Percentiles rank a stretch among this genome's conserved stretches.
Evolutionary conservation across 2,888 invertebrate species (phyloP).

Genomic region (Mimumesa dahlbomi): DNA sequence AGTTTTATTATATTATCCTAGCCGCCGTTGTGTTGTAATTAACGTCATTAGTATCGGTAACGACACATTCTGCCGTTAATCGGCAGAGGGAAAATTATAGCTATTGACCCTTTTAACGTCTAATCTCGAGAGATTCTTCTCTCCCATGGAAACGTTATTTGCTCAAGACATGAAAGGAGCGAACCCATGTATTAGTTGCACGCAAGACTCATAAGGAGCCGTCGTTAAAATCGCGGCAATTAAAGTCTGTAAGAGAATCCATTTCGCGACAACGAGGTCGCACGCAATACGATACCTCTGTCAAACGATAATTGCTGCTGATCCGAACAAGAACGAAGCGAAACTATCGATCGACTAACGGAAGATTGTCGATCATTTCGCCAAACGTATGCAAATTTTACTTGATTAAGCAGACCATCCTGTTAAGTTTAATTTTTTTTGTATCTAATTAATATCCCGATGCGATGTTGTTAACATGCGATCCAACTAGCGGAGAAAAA

Average conservation of each 20-base stretch:
- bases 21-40: constrained; percentile 11
- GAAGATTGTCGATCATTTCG: too few relatives aligned
- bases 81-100: constrained; percentile 49
- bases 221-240: constrained; percentile 67
- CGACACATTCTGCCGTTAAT: constrained; percentile 44
- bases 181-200: constrained; percentile 59
- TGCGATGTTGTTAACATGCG: too few relatives aligned
- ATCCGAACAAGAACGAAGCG: too few relatives aligned
- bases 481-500: too few relatives aligned
- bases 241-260: constrained; percentile 62
- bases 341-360: too few relatives aligned
- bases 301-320: constrained; percentile 17
- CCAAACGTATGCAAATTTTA: too few relatives aligned
- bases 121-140: constrained; percentile 47
- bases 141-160: constrained; percentile 44
- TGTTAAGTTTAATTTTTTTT: too few relatives aligned
- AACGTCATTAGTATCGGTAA: constrained; percentile 32
- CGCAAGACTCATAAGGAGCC: constrained; percentile 64
- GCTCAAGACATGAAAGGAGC: constrained; percentile 55
- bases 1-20: neutral
- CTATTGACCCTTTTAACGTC: constrained; percentile 55
- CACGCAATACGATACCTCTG: constrained; percentile 38
- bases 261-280: constrained; percentile 54
- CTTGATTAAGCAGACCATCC: too few relatives aligned
- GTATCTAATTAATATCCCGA: too few relatives aligned